Evolutionary conservation across 2,113 vertebrate species (phyloP).

Genomic region (Anguilla japonica): DNA sequence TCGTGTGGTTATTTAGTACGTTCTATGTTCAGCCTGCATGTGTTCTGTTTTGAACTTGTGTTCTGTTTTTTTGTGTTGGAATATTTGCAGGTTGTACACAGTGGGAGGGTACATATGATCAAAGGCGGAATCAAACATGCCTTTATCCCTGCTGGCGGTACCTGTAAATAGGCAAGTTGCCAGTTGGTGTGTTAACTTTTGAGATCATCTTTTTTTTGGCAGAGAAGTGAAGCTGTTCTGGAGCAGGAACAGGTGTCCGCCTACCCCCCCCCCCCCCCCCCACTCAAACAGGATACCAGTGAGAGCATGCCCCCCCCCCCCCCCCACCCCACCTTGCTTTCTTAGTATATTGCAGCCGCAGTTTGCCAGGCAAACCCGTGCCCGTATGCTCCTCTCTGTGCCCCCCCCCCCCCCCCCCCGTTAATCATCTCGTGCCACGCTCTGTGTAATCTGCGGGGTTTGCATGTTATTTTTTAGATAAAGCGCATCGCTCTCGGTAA

Average conservation of each 20-base stretch:
- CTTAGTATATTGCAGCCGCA: no score
- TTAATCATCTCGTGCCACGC: background rate
- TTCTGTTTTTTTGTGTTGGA: no score
- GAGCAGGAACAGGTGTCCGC: background rate
- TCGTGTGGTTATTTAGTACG: background rate
- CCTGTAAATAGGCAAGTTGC: background rate
- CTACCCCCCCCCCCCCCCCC: background rate
- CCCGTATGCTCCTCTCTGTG: background rate
- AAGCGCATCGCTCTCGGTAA: background rate
- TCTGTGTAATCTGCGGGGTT: background rate
- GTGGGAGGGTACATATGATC: background rate
- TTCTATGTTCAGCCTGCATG: background rate
- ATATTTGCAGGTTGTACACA: no score
- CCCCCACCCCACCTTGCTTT: background rate
- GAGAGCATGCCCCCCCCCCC: background rate
- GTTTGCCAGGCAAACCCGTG: background rate
- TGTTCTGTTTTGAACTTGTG: background rate
- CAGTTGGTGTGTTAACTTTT: background rate
- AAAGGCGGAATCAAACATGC: background rate
- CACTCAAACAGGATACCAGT: background rate
- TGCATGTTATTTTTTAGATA: slow-evolving; percentile 20
- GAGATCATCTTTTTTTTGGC: background rate
- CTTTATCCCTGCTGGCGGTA: no score
- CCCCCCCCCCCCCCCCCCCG: background rate
- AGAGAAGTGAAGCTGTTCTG: background rate